These are phyloP conservation scores for Acridotheres tristis DNA, from an alignment of 2,797 vertebrate genomes.

Conservation along the genomic window DNA sequence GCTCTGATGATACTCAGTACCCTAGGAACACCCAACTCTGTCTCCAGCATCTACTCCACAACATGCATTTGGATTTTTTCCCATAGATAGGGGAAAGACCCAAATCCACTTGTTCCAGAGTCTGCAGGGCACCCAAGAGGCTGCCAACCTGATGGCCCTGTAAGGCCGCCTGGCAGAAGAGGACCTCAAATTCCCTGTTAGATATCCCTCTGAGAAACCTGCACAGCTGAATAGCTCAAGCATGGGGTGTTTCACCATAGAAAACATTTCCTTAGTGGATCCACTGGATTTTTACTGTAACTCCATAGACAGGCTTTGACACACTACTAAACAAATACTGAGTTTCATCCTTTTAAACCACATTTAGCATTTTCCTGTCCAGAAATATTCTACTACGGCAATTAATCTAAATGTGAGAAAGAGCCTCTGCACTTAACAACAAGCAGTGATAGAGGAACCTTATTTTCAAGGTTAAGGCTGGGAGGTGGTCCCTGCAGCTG, in stretches of 20 bases:
- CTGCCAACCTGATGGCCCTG: not conserved
- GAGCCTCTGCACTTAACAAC: not conserved
- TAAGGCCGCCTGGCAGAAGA: not conserved
- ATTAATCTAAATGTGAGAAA: not conserved
- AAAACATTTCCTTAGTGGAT: not conserved
- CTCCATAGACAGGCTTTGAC: not conserved
- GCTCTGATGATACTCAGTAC: not conserved
- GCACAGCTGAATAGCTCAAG: not conserved
- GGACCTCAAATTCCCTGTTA: not conserved
- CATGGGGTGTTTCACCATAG: not conserved
- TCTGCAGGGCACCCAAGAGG: not conserved
- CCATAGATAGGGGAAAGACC: not conserved
- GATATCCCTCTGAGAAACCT: not conserved
- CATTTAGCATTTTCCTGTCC: not conserved
- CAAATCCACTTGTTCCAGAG: constrained; percentile 2
- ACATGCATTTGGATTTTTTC: not conserved
- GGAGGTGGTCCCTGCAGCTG: not conserved
- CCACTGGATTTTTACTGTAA: constrained; percentile 21
- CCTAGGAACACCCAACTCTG: not conserved
- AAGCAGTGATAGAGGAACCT: not conserved
- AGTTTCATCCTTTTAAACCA: not conserved
- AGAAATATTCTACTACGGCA: not conserved
- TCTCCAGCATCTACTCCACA: not conserved
- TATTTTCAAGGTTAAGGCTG: not conserved
- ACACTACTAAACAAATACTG: not conserved